Evolutionary conservation across 2,888 invertebrate species (phyloP).

Genomic region (Chaetoderma sp.): DNA sequence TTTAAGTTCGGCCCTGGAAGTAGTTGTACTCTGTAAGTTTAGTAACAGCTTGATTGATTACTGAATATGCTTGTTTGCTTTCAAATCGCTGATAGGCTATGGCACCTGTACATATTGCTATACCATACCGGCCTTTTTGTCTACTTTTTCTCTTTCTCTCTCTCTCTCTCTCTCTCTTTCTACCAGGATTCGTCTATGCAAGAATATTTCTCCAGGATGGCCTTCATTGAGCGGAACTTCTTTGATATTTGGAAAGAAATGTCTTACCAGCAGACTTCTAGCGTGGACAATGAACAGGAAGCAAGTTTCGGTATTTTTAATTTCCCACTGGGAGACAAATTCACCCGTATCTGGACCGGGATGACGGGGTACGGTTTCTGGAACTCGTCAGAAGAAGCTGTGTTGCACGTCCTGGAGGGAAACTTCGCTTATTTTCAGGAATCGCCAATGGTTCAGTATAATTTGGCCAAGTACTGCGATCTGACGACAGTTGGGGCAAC

Average conservation of each 20-base stretch:
- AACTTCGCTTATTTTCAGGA: constrained; percentile 49
- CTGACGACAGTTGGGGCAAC: constrained; percentile 45
- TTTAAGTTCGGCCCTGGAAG: too few species aligned
- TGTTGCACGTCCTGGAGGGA: constrained; percentile 74
- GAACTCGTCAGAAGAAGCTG: constrained; percentile 79
- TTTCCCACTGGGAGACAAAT: constrained; percentile 92
- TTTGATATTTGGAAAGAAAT: constrained; percentile 48
- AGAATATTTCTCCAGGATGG: constrained; percentile 44
- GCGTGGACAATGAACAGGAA: neutral
- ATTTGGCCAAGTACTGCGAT: constrained; percentile 41
- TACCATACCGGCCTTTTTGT: too few species aligned
- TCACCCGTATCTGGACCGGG: constrained; percentile 87
- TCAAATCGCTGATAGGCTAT: too few species aligned
- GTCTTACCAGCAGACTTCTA: constrained; percentile 41
- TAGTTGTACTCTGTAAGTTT: too few species aligned
- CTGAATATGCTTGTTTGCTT: too few species aligned
- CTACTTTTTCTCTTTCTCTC: too few species aligned
- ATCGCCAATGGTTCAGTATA: constrained; percentile 49
- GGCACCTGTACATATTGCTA: too few species aligned
- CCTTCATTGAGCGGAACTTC: constrained; percentile 42
- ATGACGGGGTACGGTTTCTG: constrained; percentile 86
- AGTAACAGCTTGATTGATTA: too few species aligned
- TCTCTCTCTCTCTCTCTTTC: too few species aligned
- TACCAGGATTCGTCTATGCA: constrained; percentile 36
- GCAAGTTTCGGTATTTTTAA: constrained; percentile 68